Base-by-base conservation (phyloP, 2,113 vertebrate species). In the Poecile atricapillus region DNA sequence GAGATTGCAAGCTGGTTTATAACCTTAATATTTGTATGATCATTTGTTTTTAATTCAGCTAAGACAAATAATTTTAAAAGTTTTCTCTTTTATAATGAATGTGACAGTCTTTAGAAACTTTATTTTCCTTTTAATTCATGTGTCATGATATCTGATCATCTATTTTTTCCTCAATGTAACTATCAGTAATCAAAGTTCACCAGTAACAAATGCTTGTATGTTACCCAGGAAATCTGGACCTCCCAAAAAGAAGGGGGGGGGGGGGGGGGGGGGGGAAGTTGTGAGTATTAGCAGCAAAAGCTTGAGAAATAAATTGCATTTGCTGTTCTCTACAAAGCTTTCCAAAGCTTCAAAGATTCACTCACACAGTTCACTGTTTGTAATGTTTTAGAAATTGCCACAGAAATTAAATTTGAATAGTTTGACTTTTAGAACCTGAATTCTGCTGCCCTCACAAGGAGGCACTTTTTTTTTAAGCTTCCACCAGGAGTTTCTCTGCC, bases 191-290 rank as follows among this genome's bases (percentile, higher is more conserved):
- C 41, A 15, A 92, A 59, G 37, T 47, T 35, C 39, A 63, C 30
- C 27, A 60, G 10, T 25, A 76, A 63, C 4, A 55, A 25, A 44
- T 37, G 15, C 14, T 69, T 70, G 7, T 60, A 41, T 35, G 22
- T 60, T 33, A 89, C 27, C 10, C 53, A 52, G 37, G 31, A 91
- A 76, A 68, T 56, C 23, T 60, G 18, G 27, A 68, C 31, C 7
- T 12, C 22, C 4, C 5, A 25, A 16, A 53, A 67, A 39, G 33
- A 12, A 6, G 1, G 0, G 4, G 11, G n/a, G n/a, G n/a, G 1
- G 12, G 5, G 4, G 3, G 9, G 7, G 3, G 7, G 6, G 6
- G 8, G 4, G 3, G 4, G 5, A 3, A 3, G 10, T 30, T 14
- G 7, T 24, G 19, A 43, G 22, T 52, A 56, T 73, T 64, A 89